Evolutionary conservation across 2,113 vertebrate species (phyloP).

Genomic region (Chrysochloris asiatica): DNA sequence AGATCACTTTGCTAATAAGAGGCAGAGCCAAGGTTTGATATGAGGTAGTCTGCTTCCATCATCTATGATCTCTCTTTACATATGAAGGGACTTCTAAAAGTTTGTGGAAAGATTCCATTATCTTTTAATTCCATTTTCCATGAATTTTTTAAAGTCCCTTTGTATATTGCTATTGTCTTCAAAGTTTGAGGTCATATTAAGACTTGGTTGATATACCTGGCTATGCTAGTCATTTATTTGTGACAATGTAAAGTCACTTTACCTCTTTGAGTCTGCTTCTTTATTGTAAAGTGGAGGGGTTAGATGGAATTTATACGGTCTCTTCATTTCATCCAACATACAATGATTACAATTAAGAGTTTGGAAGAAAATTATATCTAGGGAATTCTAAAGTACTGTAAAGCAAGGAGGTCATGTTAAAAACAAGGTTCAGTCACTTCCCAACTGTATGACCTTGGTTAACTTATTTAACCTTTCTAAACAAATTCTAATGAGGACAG

Average conservation of each 20-base stretch:
- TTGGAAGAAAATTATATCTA: slow-evolving; percentile 40
- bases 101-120: no score
- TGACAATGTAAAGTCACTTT: slow-evolving; percentile 29
- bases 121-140: no score
- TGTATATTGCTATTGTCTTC: neutral
- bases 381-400: slow-evolving; percentile 56
- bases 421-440: slow-evolving; percentile 1
- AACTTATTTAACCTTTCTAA: slow-evolving; percentile 61
- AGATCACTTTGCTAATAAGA: neutral
- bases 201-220: neutral
- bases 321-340: slow-evolving; percentile 33
- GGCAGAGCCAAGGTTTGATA: slow-evolving; percentile 18
- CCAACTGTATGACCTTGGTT: slow-evolving; percentile 36
- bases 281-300: slow-evolving; percentile 34
- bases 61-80: slow-evolving; percentile 9
- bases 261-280: slow-evolving; percentile 24
- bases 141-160: no score
- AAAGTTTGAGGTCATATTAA: neutral
- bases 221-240: slow-evolving; percentile 40
- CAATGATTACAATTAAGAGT: slow-evolving; percentile 42
- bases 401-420: slow-evolving; percentile 46
- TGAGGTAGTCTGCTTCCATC: neutral
- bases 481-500: slow-evolving; percentile 34
- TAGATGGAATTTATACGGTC: slow-evolving; percentile 29
- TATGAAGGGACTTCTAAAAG: neutral